Evolutionary conservation across 2,888 invertebrate genomes (phyloP).

Genomic region (Thymelicus lineola): DNA sequence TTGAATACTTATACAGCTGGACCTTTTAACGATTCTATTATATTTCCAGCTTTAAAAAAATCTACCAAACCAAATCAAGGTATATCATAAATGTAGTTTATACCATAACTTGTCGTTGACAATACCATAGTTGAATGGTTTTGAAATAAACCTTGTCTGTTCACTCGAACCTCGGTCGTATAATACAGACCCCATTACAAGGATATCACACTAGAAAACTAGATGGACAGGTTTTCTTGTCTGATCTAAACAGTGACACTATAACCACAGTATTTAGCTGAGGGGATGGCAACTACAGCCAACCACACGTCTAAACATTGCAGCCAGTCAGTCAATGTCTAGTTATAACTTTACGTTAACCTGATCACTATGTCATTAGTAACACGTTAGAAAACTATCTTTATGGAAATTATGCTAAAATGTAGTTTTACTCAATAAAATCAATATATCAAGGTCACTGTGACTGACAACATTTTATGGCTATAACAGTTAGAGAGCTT

Average conservation of each 20-base stretch:
- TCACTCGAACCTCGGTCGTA: constrained; percentile 6
- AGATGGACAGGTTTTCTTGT: constrained; percentile 24
- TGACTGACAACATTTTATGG: constrained; percentile 16
- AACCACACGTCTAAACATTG: constrained; percentile 21
- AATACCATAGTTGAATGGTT: too few species aligned
- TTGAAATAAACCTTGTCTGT: not conserved
- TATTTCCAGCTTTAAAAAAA: not conserved
- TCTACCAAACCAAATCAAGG: too few species aligned
- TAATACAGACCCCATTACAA: constrained; percentile 9
- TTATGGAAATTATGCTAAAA: constrained; percentile 27
- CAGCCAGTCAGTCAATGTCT: constrained; percentile 8
- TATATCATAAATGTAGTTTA: too few species aligned
- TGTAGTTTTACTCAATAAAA: constrained; percentile 27
- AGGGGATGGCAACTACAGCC: constrained; percentile 11
- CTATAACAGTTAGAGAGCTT: constrained; percentile 19
- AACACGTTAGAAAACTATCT: constrained; percentile 5
- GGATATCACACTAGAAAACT: constrained; percentile 14
- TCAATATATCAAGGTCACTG: constrained; percentile 14
- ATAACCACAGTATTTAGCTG: constrained; percentile 20
- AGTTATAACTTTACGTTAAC: constrained; percentile 14
- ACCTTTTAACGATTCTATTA: too few species aligned
- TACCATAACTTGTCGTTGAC: too few species aligned
- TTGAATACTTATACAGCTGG: too few species aligned
- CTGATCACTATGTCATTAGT: constrained; percentile 4
- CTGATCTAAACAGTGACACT: constrained; percentile 15